Evolutionary conservation across 2,797 vertebrate genomes (phyloP).

Genomic region (Spheniscus humboldti): DNA sequence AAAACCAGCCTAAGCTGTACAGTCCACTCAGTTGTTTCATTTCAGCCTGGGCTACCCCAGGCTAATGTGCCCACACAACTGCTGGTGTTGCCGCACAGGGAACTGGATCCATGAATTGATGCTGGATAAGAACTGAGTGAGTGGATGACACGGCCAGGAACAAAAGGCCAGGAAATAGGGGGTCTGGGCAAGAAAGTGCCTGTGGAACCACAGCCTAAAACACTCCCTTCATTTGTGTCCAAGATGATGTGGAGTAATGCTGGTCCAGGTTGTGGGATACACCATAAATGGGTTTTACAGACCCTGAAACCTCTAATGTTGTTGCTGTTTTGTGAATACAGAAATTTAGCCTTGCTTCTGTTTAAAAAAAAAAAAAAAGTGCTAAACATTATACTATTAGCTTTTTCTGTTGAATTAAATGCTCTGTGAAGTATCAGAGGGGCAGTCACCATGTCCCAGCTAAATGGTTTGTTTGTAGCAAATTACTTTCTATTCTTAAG

Average conservation of each 20-base stretch:
- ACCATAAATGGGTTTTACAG: background rate
- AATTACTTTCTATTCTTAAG: conserved; percentile 33
- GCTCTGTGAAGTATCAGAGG: background rate
- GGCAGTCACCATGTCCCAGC: background rate
- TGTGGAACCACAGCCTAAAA: background rate
- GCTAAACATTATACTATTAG: background rate
- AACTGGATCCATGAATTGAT: background rate
- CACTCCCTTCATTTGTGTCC: background rate
- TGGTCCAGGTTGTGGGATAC: background rate
- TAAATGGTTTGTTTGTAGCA: conserved; percentile 23
- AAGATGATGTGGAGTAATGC: background rate
- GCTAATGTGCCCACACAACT: background rate
- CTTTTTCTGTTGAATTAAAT: background rate
- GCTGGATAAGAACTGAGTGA: background rate
- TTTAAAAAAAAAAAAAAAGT: background rate
- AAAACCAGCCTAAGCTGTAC: background rate
- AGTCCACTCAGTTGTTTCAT: background rate
- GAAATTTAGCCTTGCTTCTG: background rate
- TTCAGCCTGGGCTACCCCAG: background rate
- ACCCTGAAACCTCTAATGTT: background rate
- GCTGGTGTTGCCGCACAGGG: background rate
- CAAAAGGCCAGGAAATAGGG: background rate
- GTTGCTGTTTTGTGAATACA: background rate
- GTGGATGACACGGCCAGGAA: background rate
- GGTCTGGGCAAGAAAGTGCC: background rate